phyloP scores from a whole-genome alignment of 2,113 vertebrate genomes.

The Dendropsophus ebraccatus region DNA sequence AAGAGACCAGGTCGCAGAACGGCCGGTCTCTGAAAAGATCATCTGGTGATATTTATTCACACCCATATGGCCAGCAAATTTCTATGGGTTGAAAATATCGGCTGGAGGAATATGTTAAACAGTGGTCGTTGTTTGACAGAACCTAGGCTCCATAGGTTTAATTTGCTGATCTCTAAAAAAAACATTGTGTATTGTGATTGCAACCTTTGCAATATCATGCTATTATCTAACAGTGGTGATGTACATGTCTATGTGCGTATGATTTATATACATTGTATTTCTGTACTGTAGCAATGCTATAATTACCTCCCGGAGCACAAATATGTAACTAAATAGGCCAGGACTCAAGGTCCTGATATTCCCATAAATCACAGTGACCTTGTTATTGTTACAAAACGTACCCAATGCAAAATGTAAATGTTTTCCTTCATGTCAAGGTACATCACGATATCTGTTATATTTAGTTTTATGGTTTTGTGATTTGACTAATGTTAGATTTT shows the following conservation, averaged over 20 bases:
- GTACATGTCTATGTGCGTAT: not conserved
- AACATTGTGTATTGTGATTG: not conserved
- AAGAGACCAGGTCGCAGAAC: too few relatives aligned
- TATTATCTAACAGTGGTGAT: not conserved
- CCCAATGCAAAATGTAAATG: not conserved
- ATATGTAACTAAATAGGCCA: slow-evolving; percentile 1
- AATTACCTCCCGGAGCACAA: slow-evolving; percentile 32
- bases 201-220: not conserved
- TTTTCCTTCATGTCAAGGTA: not conserved
- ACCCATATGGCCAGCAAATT: too few relatives aligned
- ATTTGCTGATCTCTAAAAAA: too few relatives aligned
- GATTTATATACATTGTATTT: not conserved
- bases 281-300: slow-evolving; percentile 11
- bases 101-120: too few relatives aligned
- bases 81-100: too few relatives aligned
- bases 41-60: too few relatives aligned
- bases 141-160: too few relatives aligned
- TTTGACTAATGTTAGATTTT: not conserved
- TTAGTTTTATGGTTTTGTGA: slow-evolving; percentile 1
- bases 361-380: slow-evolving; percentile 32
- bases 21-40: too few relatives aligned
- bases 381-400: slow-evolving; percentile 20
- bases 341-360: not conserved
- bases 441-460: not conserved
- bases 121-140: too few relatives aligned